phyloP scores from a whole-genome alignment of 2,797 vertebrate species.

The Bradypodion pumilum region DNA sequence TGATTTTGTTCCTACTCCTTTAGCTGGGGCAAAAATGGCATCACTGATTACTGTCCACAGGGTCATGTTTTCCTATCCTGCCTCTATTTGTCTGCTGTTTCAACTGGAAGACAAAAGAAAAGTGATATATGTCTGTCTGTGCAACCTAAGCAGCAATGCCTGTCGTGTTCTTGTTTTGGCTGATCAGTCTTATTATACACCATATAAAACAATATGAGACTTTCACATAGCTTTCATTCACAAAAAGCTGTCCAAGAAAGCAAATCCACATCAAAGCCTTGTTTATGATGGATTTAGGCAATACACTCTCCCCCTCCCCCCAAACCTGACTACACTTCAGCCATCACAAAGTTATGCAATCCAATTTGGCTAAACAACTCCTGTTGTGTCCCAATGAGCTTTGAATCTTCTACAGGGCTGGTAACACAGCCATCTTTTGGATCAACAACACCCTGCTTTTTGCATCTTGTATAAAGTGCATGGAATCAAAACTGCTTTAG shows the following conservation, averaged over 20 bases:
- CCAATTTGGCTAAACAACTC: background rate
- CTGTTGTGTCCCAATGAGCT: background rate
- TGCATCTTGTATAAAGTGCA: background rate
- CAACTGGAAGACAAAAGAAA: background rate
- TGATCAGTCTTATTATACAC: background rate
- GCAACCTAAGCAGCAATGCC: background rate
- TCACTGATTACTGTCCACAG: background rate
- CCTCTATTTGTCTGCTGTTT: background rate
- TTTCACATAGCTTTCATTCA: background rate
- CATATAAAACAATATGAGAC: background rate
- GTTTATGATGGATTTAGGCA: background rate
- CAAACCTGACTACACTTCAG: background rate
- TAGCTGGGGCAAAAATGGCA: no score
- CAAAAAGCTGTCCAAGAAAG: background rate
- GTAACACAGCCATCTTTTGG: background rate
- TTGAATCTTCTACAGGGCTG: background rate
- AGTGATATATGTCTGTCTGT: background rate
- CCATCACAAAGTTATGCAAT: background rate
- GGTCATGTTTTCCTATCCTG: background rate
- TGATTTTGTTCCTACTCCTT: no score
- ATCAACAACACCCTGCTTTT: background rate
- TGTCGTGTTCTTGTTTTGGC: background rate
- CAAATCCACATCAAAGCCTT: background rate
- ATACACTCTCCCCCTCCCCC: background rate
- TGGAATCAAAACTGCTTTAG: no score